phyloP scores from a whole-genome alignment of 1,140 invertebrate species.

The Neomicropteryx cornuta region DNA sequence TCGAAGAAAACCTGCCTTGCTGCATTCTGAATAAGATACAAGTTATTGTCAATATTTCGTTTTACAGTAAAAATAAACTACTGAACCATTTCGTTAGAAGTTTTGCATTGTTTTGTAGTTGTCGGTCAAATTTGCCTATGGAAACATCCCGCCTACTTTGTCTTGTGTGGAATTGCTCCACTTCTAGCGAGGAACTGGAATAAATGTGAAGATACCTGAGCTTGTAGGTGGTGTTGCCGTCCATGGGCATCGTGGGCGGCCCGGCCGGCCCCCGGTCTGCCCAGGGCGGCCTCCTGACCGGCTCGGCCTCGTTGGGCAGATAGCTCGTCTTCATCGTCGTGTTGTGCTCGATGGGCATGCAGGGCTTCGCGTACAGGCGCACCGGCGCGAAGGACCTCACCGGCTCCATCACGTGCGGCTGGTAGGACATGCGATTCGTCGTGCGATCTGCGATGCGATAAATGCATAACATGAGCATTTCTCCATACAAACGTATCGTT shows the following conservation, averaged over 20 bases:
- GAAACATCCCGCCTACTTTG: too few species aligned
- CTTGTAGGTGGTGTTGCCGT: conserved; percentile 25
- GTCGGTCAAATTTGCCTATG: too few species aligned
- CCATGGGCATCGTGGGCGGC: conserved; percentile 23
- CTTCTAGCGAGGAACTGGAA: too few species aligned
- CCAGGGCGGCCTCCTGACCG: conserved; percentile 26
- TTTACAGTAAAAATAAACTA: too few species aligned
- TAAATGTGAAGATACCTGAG: conserved; percentile 24
- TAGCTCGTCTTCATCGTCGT: conserved; percentile 50
- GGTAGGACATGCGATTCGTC: conserved; percentile 40
- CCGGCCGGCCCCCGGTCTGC: conserved; percentile 25
- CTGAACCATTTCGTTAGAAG: too few species aligned
- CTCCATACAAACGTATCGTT: too few species aligned
- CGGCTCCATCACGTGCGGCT: conserved; percentile 29
- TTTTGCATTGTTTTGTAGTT: too few species aligned
- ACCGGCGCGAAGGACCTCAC: conserved; percentile 26
- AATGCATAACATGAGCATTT: neutral
- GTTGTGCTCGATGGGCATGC: conserved; percentile 28
- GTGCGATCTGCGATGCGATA: conserved; percentile 26
- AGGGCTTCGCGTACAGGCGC: conserved; percentile 26
- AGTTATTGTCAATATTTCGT: too few species aligned
- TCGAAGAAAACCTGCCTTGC: too few species aligned
- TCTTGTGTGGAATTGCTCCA: too few species aligned
- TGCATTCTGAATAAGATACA: too few species aligned
- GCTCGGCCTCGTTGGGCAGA: conserved; percentile 33